phyloP scores from a whole-genome alignment of 2,888 invertebrate species.

The Pomacea canaliculata region DNA sequence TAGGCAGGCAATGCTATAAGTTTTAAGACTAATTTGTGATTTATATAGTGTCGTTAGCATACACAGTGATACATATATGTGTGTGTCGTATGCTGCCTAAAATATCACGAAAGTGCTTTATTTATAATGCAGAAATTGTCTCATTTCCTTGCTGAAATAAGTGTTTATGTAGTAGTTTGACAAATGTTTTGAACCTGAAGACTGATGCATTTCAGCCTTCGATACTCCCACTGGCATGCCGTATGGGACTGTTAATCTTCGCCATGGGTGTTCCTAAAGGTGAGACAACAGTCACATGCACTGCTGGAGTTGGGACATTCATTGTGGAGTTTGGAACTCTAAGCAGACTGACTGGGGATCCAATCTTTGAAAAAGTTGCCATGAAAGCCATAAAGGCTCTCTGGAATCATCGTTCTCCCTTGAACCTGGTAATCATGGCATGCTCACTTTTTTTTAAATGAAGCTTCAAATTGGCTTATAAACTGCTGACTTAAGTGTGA shows the following conservation, averaged over 20 bases:
- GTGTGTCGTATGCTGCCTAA: no score
- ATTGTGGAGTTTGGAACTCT: conserved; percentile 96
- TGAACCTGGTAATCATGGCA: conserved; percentile 73
- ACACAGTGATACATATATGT: no score
- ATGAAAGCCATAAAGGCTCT: conserved; percentile 90
- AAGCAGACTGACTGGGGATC: conserved; percentile 86
- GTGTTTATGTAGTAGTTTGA: no score
- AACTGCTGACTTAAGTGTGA: no score
- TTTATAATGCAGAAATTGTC: no score
- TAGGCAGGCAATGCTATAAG: no score
- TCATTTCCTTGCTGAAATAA: no score
- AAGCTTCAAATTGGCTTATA: neutral
- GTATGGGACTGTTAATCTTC: conserved; percentile 95
- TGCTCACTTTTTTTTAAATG: neutral
- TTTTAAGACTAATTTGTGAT: no score
- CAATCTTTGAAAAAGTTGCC: conserved; percentile 91
- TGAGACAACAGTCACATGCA: conserved; percentile 97
- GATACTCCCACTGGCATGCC: conserved; percentile 86
- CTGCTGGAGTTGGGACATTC: conserved; percentile 97
- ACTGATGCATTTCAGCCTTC: conserved; percentile 66
- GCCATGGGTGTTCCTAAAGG: conserved; percentile 92
- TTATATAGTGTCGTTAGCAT: no score
- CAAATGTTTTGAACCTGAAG: no score
- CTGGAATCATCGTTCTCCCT: conserved; percentile 86
- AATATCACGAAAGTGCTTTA: no score